A percentile compares a stretch with the other conserved stretches of the same genome.
These are phyloP conservation scores for Tricholaema leucomelas DNA, from an alignment of 2,113 vertebrate genomes.

Conservation along the genomic window DNA sequence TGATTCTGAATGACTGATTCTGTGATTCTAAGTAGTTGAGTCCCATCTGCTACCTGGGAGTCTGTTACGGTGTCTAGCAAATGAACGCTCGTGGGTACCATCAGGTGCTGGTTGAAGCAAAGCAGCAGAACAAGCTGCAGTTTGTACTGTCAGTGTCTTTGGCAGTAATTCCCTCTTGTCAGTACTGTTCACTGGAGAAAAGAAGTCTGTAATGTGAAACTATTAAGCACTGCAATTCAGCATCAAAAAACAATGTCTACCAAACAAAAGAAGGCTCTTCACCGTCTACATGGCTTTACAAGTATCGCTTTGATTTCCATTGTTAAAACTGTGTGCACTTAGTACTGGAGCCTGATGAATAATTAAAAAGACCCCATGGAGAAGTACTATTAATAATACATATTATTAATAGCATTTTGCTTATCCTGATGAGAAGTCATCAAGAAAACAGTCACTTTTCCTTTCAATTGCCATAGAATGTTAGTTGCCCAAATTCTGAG, in stretches of 20 bases:
- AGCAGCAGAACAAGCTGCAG: background rate
- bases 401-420: background rate
- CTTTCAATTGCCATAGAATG: background rate
- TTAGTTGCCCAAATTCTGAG: background rate
- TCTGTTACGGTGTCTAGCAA: background rate
- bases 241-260: constrained; percentile 1
- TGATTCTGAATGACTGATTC: too few species aligned
- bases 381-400: background rate
- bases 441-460: background rate
- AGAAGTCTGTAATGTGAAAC: background rate
- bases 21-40: too few species aligned
- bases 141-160: background rate
- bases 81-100: background rate
- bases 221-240: constrained; percentile 5
- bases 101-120: background rate
- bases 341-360: background rate
- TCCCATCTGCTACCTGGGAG: background rate
- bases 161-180: background rate
- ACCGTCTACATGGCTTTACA: background rate
- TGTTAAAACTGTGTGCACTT: background rate
- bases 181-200: background rate
- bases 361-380: background rate
- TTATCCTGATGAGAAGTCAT: constrained; percentile 15
- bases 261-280: constrained; percentile 3
- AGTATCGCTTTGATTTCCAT: background rate